Evolutionary conservation across 2,113 vertebrate genomes (phyloP).

Genomic region (Vidua chalybeata): DNA sequence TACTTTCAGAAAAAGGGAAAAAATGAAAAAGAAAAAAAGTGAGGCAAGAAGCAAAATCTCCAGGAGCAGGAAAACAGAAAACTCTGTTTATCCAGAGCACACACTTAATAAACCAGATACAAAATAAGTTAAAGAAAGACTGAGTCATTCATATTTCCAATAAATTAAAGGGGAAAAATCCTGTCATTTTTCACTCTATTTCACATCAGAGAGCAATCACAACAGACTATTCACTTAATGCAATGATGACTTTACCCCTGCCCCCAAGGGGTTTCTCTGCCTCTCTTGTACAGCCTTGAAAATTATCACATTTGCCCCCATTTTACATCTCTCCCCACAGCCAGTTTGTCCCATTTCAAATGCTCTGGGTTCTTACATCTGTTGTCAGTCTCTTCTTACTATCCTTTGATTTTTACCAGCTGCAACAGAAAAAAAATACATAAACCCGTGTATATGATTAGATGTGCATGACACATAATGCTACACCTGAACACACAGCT

Average conservation of each 20-base stretch:
- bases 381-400: neutral
- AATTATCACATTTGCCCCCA: conserved; percentile 21
- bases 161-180: conserved; percentile 31
- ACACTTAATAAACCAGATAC: neutral
- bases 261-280: conserved; percentile 18
- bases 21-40: neutral
- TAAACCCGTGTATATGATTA: neutral
- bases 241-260: conserved; percentile 24
- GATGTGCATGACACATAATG: neutral
- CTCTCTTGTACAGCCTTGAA: conserved; percentile 19
- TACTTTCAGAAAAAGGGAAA: neutral
- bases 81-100: neutral
- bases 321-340: neutral
- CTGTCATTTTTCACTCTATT: conserved; percentile 41
- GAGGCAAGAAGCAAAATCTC: neutral
- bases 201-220: conserved; percentile 60
- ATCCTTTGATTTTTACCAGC: conserved; percentile 13
- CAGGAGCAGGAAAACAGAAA: neutral
- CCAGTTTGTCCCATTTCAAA: neutral
- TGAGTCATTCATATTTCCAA: conserved; percentile 32
- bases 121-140: neutral
- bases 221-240: conserved; percentile 42
- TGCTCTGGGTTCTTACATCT: neutral
- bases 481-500: neutral
- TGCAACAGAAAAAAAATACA: neutral